Base-by-base conservation (phyloP, 2,888 invertebrate species). In the Tyria jacobaeae region DNA sequence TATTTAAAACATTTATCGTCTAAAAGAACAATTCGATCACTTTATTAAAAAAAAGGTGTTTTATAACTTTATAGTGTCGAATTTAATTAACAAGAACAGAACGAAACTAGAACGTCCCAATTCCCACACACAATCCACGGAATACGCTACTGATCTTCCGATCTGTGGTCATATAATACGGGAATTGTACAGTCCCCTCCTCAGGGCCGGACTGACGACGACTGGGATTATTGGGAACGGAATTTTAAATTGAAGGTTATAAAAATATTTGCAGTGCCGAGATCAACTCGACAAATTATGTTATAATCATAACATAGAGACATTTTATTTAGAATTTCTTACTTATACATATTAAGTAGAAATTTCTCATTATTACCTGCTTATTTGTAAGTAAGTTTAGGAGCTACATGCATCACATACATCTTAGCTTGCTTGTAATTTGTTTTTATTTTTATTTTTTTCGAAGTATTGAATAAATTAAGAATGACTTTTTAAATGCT, bases 121-220 rank as follows among this genome's bases (percentile, higher is more conserved):
- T 89, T 89, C 86, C 85, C 87, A 85, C 83, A 85, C 80, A 87
- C 84, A 85, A 89, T 84, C 85, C 84, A 72, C 82, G 76, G 82
- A 82, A 83, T 85, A 85, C 82, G 79, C 73, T 80, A 70, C 80
- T 80, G 86, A 87, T 87, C 86, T 83, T 81, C 82, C 85, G 88
- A 89, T 89, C 88, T 89, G 88, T 78, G 88, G 87, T 88, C 84
- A 83, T 83, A 84, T 87, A 85, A 86, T 81, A 82, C 80, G 75
- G 71, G 76, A 82, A 81, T 80, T 82, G 68, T 76, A 71, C 68
- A 68, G 69, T 73, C 79, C 73, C 75, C 71, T 59, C 57, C 27
- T 39, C 79, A 81, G 84, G 69, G 75, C 39, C 57, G 81, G 44
- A 78, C 59, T 77, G 37, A 57, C 53, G 56, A 57, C 49, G 25